A percentile compares a stretch with the other conserved stretches of the same genome.
phyloP scores from a whole-genome alignment of 2,888 invertebrate genomes.

The Macropis europaea region DNA sequence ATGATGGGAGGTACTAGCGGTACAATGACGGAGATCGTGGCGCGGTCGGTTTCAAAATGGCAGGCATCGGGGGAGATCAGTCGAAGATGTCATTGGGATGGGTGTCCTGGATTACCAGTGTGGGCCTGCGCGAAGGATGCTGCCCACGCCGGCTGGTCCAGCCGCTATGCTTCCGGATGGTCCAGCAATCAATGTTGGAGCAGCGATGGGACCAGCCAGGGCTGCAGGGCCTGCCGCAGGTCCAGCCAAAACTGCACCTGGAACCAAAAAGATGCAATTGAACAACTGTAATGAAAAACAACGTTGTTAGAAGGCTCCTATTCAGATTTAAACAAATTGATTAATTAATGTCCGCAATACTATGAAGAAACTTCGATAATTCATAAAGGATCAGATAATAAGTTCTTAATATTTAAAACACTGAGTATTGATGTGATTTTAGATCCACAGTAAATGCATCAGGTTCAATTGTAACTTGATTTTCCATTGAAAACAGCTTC shows the following conservation, averaged over 20 bases:
- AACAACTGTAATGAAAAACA: too few species aligned
- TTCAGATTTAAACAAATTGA: too few species aligned
- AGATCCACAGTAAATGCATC: too few species aligned
- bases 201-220: constrained; percentile 73
- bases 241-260: constrained; percentile 73
- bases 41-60: constrained; percentile 62
- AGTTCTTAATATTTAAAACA: too few species aligned
- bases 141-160: constrained; percentile 66
- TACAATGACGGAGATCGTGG: constrained; percentile 73
- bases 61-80: constrained; percentile 59
- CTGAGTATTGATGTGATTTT: too few species aligned
- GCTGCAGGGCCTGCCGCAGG: constrained; percentile 72
- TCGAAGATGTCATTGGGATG: constrained; percentile 38
- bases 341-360: too few species aligned
- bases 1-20: constrained; percentile 72
- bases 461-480: too few species aligned
- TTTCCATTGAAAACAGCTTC: too few species aligned
- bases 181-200: constrained; percentile 74
- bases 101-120: constrained; percentile 63
- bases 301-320: too few species aligned
- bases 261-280: too few species aligned
- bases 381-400: too few species aligned
- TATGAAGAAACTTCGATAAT: too few species aligned
- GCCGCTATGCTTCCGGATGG: constrained; percentile 76
- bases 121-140: constrained; percentile 64